Evolutionary conservation across 2,888 invertebrate genomes (phyloP), one percentile per base, ranked within the genome.

Genomic region (Tetanocera ferruginea): DNA sequence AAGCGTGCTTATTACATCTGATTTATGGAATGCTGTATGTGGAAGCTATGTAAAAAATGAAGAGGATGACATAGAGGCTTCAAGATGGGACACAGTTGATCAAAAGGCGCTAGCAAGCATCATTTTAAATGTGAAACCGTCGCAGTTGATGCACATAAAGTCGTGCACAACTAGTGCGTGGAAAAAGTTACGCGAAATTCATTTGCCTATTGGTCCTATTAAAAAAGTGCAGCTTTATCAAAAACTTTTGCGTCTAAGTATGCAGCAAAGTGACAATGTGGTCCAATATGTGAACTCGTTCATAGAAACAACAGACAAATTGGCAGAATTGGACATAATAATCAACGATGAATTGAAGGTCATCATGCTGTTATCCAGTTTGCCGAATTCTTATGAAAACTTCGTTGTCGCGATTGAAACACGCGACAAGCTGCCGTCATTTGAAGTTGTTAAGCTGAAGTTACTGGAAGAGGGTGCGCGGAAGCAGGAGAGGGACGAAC

Each of bases 51-150:
- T 66, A 66, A 49, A 55, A 67, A 9, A 28, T 67, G 43, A 11
- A 31, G 37, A 6, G 1, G 31, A 4, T 31, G 37, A 37, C 8
- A 6, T 3, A n/a, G 52, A 52, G n/a, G 14, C 52, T 52, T 3
- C n/a, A 52, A 52, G 6, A 62, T 80, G 80, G 80, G 72, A 77
- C 14, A 43, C 55, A 11, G 76, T 77, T 23, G 80, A 82, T 69
- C 79, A 81, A 60, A 83, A 80, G 52, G 80, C 81, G 5, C 62
- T 80, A 57, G 82, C 82, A 28, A 79, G 80, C 17, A 80, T 81
- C 17, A 79, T 80, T 14, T 49, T 82, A 11, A 76, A 81, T 67
- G 76, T 81, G 34, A 81, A 82, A 28, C 55, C 82, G 52, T 79
- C 79, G 11, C 82, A 82, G 66, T 31, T 82, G 43, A 77, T 72